These are phyloP conservation scores for Adelphocoris suturalis DNA, from an alignment of 2,888 invertebrate species.

Conservation along the genomic window DNA sequence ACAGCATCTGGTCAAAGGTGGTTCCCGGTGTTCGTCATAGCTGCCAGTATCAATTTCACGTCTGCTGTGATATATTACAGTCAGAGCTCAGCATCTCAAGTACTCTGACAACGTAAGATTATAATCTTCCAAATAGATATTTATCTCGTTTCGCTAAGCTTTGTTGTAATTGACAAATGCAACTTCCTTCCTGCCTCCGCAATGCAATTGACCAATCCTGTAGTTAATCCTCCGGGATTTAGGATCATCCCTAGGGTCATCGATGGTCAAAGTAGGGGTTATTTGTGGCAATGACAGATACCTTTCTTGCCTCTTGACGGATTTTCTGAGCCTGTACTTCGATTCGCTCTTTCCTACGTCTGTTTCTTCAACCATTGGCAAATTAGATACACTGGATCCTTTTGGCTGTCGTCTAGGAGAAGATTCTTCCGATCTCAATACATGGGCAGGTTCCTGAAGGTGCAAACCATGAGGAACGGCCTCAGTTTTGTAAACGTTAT, in stretches of 20 bases:
- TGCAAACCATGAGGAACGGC: background rate
- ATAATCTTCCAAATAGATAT: background rate
- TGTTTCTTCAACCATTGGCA: background rate
- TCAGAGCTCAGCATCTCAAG: constrained; percentile 85
- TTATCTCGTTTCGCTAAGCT: background rate
- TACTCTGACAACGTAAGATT: constrained; percentile 79
- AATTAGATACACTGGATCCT: background rate
- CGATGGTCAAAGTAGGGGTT: constrained; percentile 42
- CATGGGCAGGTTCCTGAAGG: background rate
- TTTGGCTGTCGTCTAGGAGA: background rate
- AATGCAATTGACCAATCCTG: background rate
- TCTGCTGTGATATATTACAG: constrained; percentile 87
- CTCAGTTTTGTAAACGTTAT: background rate
- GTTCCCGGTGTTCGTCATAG: constrained; percentile 87
- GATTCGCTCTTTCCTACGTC: background rate
- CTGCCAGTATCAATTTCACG: constrained; percentile 86
- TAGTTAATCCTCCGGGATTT: background rate
- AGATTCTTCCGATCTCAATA: background rate
- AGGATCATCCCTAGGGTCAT: background rate
- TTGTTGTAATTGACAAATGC: background rate
- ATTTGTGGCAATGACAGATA: constrained; percentile 30
- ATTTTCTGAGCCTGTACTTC: background rate
- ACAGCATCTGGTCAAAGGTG: constrained; percentile 85
- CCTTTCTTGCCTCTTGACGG: constrained; percentile 3
- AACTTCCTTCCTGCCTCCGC: background rate